Evolutionary conservation across 2,797 vertebrate species (phyloP).

Genomic region (Spatula clypeata): DNA sequence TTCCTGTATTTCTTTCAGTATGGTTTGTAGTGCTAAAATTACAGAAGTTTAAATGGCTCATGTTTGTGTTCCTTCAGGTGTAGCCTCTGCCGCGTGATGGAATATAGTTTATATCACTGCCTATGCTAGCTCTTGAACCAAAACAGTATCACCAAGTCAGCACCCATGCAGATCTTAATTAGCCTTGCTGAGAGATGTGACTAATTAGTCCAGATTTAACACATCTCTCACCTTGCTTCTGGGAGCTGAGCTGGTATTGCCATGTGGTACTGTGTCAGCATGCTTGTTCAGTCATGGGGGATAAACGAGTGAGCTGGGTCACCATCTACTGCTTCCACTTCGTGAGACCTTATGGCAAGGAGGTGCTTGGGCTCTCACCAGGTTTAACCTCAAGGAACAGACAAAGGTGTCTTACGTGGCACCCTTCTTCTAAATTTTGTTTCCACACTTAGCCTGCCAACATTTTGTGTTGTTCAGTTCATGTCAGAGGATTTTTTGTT

Average conservation of each 20-base stretch:
- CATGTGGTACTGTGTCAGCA: background rate
- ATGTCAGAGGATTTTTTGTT: background rate
- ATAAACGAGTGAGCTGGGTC: background rate
- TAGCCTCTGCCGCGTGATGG: background rate
- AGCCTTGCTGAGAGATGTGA: background rate
- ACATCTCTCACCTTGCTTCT: background rate
- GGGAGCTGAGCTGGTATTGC: background rate
- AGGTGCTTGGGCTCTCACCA: background rate
- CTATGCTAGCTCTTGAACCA: background rate
- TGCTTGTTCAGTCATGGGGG: background rate
- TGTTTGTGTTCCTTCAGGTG: background rate
- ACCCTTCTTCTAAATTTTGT: background rate
- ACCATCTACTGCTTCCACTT: background rate
- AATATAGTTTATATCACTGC: background rate
- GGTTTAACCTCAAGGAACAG: background rate
- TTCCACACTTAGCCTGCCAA: background rate
- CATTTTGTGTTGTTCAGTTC: background rate
- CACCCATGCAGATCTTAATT: background rate
- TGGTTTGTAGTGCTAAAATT: background rate
- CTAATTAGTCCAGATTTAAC: slow-evolving; percentile 13
- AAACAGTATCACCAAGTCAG: background rate
- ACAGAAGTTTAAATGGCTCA: background rate
- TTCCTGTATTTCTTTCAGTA: background rate
- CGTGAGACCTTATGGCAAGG: background rate
- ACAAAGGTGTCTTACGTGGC: background rate